These are phyloP conservation scores for Meteorus cinctellus DNA, from an alignment of 2,888 invertebrate species.

Conservation along the genomic window DNA sequence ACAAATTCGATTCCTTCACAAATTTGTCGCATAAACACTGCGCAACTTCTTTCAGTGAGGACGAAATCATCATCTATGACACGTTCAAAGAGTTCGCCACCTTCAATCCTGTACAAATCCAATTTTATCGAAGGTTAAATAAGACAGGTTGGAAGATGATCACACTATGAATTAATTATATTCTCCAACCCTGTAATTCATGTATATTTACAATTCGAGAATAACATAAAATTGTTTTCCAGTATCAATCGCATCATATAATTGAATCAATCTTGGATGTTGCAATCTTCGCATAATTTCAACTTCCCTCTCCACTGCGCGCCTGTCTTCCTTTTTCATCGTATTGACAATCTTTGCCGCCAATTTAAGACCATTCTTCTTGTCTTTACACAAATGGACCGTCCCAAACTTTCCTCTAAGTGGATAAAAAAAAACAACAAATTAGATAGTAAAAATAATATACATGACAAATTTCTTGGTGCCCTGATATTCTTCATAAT, in stretches of 20 bases:
- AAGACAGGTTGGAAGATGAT: constrained; percentile 28
- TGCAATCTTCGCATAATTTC: constrained; percentile 96
- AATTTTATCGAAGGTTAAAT: constrained; percentile 21
- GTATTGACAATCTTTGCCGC: constrained; percentile 96
- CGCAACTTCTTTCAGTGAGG: constrained; percentile 95
- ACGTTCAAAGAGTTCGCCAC: constrained; percentile 98
- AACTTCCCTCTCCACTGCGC: constrained; percentile 95
- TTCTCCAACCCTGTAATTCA: too few relatives aligned
- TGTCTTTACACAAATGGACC: constrained; percentile 93
- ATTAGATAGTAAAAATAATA: not conserved
- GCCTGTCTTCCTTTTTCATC: constrained; percentile 87
- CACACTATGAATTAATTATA: too few relatives aligned
- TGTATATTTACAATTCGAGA: constrained; percentile 91
- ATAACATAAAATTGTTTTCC: constrained; percentile 96
- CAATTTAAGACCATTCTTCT: constrained; percentile 84
- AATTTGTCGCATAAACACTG: constrained; percentile 97
- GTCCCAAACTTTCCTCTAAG: constrained; percentile 96
- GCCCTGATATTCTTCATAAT: too few relatives aligned
- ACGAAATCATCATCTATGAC: constrained; percentile 99
- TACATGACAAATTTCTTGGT: too few relatives aligned
- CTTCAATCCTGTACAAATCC: constrained; percentile 86
- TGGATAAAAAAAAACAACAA: not conserved
- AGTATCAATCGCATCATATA: constrained; percentile 97
- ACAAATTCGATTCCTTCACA: constrained; percentile 99
- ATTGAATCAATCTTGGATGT: constrained; percentile 95